phyloP scores from a whole-genome alignment of 1,140 invertebrate genomes.

The Aphis gossypii region DNA sequence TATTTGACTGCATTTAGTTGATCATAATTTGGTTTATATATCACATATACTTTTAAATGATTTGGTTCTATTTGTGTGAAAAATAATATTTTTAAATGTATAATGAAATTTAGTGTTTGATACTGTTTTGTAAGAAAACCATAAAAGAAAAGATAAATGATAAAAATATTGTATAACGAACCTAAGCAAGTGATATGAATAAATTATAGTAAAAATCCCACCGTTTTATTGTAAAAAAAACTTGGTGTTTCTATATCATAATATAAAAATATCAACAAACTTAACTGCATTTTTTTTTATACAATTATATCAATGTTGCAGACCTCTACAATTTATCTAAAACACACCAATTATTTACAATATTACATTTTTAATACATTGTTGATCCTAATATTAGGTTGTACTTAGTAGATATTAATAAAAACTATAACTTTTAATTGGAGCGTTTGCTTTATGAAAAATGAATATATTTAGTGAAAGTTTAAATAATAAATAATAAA shows the following conservation, averaged over 20 bases:
- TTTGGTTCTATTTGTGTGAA: not conserved
- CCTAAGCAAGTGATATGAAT: not conserved
- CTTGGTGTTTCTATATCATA: not conserved
- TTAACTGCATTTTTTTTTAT: not conserved
- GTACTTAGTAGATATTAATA: not conserved
- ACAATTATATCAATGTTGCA: not conserved
- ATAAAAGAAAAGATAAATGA: not conserved
- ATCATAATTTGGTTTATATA: not conserved
- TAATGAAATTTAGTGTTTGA: not conserved
- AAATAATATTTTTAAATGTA: not conserved
- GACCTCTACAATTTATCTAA: not conserved
- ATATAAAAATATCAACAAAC: not conserved
- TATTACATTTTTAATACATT: not conserved
- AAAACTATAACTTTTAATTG: not conserved
- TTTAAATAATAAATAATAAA: not conserved
- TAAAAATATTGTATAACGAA: not conserved
- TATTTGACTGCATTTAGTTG: not conserved
- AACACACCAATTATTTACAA: not conserved
- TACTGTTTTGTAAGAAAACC: conserved; percentile 1
- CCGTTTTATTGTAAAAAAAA: not conserved
- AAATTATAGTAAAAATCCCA: not conserved
- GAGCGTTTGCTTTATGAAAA: no score
- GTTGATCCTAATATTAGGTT: not conserved
- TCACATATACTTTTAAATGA: not conserved
- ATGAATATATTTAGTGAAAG: no score